Conservation (phyloP, 1,140 invertebrate genomes). For the Trichogramma pretiosum region DNA sequence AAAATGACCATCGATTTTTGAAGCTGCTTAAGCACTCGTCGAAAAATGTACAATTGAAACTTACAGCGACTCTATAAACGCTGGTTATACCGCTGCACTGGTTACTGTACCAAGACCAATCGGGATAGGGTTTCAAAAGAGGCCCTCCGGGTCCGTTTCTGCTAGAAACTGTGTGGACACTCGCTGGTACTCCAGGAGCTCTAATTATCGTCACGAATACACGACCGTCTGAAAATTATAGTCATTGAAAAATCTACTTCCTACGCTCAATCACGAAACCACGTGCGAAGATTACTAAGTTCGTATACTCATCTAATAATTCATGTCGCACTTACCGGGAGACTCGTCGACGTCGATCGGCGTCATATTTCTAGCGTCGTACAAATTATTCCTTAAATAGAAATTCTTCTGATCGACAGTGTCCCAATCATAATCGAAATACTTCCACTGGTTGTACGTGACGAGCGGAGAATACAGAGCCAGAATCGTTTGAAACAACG, state of each 20-base stretch:
- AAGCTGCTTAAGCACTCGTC: too few species aligned
- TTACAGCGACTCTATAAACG: slow-evolving; percentile 25
- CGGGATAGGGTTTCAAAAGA: slow-evolving; percentile 24
- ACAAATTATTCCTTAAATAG: slow-evolving; percentile 11
- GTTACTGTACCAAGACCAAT: slow-evolving; percentile 24
- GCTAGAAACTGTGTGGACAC: slow-evolving; percentile 15
- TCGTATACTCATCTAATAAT: background rate
- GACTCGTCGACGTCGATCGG: slow-evolving; percentile 17
- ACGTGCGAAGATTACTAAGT: too few species aligned
- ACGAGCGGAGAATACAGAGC: too few species aligned
- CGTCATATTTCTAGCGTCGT: slow-evolving; percentile 2
- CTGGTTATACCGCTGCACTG: slow-evolving; percentile 21
- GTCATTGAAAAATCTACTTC: too few species aligned
- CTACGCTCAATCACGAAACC: too few species aligned
- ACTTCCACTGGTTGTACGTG: slow-evolving; percentile 17
- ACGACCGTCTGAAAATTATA: slow-evolving; percentile 12
- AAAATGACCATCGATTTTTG: background rate
- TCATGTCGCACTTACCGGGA: background rate
- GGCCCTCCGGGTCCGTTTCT: slow-evolving; percentile 12
- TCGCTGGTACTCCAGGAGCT: slow-evolving; percentile 22
- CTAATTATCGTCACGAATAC: slow-evolving; percentile 25
- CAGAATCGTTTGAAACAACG: too few species aligned
- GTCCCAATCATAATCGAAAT: slow-evolving; percentile 16
- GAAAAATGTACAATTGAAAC: background rate
- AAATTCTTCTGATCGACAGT: background rate